Percentiles rank a stretch among this genome's conserved stretches.
phyloP scores from a whole-genome alignment of 1,140 invertebrate genomes.

The Drosophila kikkawai region DNA sequence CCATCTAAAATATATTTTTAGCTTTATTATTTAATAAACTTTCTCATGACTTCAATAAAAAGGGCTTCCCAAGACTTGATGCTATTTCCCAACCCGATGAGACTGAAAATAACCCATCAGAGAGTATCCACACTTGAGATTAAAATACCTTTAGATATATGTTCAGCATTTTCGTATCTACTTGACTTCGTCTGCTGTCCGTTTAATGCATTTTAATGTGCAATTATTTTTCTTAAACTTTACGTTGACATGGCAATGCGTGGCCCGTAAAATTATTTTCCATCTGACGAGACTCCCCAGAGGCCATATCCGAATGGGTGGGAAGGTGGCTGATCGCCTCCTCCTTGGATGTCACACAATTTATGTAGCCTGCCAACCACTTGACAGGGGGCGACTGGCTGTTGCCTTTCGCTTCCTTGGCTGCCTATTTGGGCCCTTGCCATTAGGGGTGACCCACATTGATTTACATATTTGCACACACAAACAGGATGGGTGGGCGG shows the following conservation, averaged over 20 bases:
- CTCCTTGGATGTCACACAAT: conserved; percentile 55
- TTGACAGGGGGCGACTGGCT: conserved; percentile 43
- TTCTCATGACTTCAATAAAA: neutral
- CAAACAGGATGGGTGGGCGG: conserved; percentile 28
- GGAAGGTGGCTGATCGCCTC: neutral
- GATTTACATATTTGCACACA: conserved; percentile 77
- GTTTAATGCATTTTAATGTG: conserved; percentile 59
- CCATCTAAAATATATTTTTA: too few relatives aligned
- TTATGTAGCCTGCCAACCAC: conserved; percentile 67
- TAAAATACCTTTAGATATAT: conserved; percentile 1
- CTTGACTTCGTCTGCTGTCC: conserved; percentile 40
- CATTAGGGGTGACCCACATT: conserved; percentile 66
- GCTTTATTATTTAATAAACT: neutral
- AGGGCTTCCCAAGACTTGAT: neutral
- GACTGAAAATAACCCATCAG: neutral
- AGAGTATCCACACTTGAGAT: conserved; percentile 7
- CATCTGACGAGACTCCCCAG: conserved; percentile 49
- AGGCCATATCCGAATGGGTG: conserved; percentile 25
- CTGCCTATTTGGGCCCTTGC: conserved; percentile 43
- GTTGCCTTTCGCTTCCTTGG: conserved; percentile 33
- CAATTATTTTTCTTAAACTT: conserved; percentile 64
- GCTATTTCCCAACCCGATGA: neutral
- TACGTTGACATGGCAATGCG: conserved; percentile 62
- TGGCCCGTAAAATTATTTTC: conserved; percentile 51
- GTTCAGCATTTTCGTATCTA: conserved; percentile 14